A percentile compares a stretch with the other conserved stretches of the same genome.
These are phyloP conservation scores for Chrysogorgia sp. DNA, from an alignment of 92 coral and sea anemone species.

Conservation along the genomic window DNA sequence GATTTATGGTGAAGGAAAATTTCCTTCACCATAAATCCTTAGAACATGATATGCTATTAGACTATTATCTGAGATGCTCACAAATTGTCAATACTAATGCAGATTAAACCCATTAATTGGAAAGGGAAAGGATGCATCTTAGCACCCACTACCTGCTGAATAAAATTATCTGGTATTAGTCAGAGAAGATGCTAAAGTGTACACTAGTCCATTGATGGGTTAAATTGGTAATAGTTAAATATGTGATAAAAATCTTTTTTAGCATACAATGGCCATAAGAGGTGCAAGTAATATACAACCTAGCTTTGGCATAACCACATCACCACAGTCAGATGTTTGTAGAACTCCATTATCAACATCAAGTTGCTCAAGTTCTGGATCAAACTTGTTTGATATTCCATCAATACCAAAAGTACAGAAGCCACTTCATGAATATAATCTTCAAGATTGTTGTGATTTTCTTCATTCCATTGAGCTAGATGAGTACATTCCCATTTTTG, in stretches of 20 bases:
- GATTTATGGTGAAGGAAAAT: too few species aligned
- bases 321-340: conserved; percentile 11
- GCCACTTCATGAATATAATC: conserved; percentile 39
- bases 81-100: too few species aligned
- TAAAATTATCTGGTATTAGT: too few species aligned
- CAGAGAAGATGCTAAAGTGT: too few species aligned
- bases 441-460: conserved; percentile 46
- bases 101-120: too few species aligned
- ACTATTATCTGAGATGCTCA: too few species aligned
- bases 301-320: background rate
- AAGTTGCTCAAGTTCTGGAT: conserved; percentile 1
- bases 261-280: conserved; percentile 12
- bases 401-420: conserved; percentile 3
- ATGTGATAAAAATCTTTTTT: background rate
- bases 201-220: too few species aligned
- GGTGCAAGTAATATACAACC: background rate
- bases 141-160: too few species aligned
- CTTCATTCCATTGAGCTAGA: conserved; percentile 46
- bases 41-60: too few species aligned
- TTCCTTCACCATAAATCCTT: too few species aligned
- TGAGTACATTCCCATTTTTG: conserved; percentile 47
- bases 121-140: too few species aligned
- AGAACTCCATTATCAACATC: conserved; percentile 4
- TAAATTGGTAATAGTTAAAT: background rate
- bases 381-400: conserved; percentile 7